phyloP scores from a whole-genome alignment of 2,113 vertebrate genomes.

The Neopipo cinnamomea region DNA sequence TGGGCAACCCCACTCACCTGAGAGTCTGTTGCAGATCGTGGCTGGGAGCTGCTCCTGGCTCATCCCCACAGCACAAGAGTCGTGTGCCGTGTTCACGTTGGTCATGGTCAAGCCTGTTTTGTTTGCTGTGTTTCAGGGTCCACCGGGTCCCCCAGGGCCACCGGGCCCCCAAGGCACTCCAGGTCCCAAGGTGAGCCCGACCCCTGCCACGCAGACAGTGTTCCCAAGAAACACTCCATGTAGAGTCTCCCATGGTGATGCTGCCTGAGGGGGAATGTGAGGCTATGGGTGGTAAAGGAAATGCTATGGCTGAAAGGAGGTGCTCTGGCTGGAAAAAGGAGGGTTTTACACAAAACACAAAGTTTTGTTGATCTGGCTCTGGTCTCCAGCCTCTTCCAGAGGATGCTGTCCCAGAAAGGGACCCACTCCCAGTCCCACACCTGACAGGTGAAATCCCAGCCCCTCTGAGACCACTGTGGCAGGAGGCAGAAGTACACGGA shows the following conservation, averaged over 20 bases:
- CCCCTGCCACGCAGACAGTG: background rate
- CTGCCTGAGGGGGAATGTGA: fast-evolving
- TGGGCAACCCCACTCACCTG: fast-evolving
- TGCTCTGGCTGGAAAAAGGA: background rate
- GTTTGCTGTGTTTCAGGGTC: slow-evolving; percentile 77
- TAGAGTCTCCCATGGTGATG: background rate
- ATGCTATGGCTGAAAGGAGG: background rate
- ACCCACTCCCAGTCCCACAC: background rate
- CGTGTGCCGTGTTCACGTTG: fast-evolving
- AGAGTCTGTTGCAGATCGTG: fast-evolving
- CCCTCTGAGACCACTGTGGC: fast-evolving
- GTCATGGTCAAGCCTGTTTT: background rate
- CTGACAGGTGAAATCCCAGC: background rate
- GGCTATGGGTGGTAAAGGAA: background rate
- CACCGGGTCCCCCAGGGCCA: slow-evolving; percentile 81
- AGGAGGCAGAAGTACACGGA: background rate
- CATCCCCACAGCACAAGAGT: fast-evolving
- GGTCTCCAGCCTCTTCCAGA: background rate
- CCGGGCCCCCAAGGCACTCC: slow-evolving; percentile 81
- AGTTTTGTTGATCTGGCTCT: background rate
- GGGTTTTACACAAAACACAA: background rate
- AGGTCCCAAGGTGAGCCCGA: slow-evolving; percentile 84
- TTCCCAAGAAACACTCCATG: fast-evolving
- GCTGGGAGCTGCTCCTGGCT: background rate
- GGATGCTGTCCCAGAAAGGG: fast-evolving